Conservation (phyloP, 2,113 vertebrate genomes). For the Chionodraco myersi region DNA sequence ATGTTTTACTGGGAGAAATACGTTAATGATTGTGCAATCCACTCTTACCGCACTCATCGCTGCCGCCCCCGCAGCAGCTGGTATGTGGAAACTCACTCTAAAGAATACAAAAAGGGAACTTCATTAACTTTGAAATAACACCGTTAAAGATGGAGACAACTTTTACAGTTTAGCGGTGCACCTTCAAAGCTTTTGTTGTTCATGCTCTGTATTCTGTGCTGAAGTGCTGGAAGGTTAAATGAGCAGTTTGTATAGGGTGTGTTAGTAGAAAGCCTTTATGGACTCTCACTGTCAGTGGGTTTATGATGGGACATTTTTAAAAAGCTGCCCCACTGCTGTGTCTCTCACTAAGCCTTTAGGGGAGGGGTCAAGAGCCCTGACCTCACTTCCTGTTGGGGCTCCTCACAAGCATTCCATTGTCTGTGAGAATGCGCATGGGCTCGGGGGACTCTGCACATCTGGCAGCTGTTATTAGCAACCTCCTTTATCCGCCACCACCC, state of each 20-base stretch:
- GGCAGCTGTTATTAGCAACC: slow-evolving; percentile 85
- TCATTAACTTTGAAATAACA: slow-evolving; percentile 19
- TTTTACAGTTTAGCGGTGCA: not conserved
- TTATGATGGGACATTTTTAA: slow-evolving; percentile 68
- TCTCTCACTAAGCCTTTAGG: slow-evolving; percentile 66
- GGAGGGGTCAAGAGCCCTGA: slow-evolving; percentile 83
- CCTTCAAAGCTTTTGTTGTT: not conserved
- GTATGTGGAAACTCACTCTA: slow-evolving; percentile 30
- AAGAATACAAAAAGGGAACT: slow-evolving; percentile 40
- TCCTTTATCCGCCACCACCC: slow-evolving; percentile 37
- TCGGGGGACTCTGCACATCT: slow-evolving; percentile 84
- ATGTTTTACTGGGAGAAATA: slow-evolving; percentile 18
- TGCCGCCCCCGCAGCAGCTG: slow-evolving; percentile 49
- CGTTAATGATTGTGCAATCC: slow-evolving; percentile 59
- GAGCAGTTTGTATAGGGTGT: slow-evolving; percentile 29
- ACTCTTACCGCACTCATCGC: slow-evolving; percentile 15
- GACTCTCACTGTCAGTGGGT: slow-evolving; percentile 58
- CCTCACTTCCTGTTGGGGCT: slow-evolving; percentile 86
- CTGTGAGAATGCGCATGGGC: slow-evolving; percentile 85
- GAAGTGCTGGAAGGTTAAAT: slow-evolving; percentile 26
- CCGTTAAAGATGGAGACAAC: not conserved
- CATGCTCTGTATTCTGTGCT: slow-evolving; percentile 1
- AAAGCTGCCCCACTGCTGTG: slow-evolving; percentile 61
- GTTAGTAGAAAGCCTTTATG: slow-evolving; percentile 57
- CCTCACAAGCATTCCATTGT: slow-evolving; percentile 87